Evolutionary conservation across 2,888 invertebrate genomes (phyloP), one percentile per base, ranked within the genome.

Genomic region (Trissoscelio sp.): DNA sequence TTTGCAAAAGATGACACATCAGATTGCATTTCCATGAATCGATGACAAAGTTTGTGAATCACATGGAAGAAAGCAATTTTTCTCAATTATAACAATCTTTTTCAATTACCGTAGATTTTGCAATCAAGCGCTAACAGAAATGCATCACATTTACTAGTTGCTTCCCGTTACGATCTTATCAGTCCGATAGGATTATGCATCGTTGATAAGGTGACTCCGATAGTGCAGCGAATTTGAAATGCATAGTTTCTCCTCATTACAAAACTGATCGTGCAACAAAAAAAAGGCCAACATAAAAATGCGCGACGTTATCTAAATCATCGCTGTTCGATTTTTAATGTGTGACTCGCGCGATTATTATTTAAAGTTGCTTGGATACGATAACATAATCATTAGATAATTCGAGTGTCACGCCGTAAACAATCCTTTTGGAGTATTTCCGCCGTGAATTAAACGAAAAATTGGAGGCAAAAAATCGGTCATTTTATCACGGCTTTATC

Each of bases 151-250:
- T 72, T 55, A n/a, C 69, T n/a, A 74, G 46, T 37, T 53, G 66
- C 58, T 80, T 75, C 58, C 60, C 66, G 72, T 55, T 60, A 24
- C 14, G 81, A 67, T 73, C 67, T 81, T 81, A 81, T 81, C 81
- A 69, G 67, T 11, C n/a, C 60, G 58, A 73, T 53, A 42, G 60
- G 73, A 81, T 81, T 81, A 73, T 77, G 67, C 78, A 73, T 69
- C 39, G 48, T 24, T 78, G 78, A 81, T 81, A 78, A 82, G 39
- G 37, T 31, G 62, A 18, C 46, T 18, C 24, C 58, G 74, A 82
- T 74, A 79, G 18, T 28, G 46, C 39, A 39, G 24, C 18, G 22
- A 39, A 55, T 60, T 44, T 39, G 18, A 70, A 66, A 72, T 39
- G 34, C 66, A 42, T 18, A 62, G 75, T 70, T 75, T 64, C 62